Evolutionary conservation across 1,140 invertebrate genomes (phyloP), one percentile per base, ranked within the genome.

Genomic region (Monomorium pharaonis): DNA sequence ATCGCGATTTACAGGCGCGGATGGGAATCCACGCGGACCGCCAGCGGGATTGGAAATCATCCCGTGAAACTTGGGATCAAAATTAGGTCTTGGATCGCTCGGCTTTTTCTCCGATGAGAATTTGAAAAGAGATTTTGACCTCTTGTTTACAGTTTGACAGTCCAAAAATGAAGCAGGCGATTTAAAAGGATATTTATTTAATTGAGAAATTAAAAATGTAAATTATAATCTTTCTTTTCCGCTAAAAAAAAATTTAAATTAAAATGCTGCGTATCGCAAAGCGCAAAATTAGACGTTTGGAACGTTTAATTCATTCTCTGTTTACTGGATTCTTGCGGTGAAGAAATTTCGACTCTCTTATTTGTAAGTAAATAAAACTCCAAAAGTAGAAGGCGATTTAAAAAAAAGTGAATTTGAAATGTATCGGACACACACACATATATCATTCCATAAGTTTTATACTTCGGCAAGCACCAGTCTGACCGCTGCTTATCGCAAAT

Each of bases 1-100:
- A 83, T 83, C 78, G 37, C 16, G 12, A n/a, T n/a, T 44, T 30
- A 27, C 37, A 47, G 37, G 63, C 49, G 49, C 37, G 37, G 49
- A 62, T 21, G 24, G 44, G 27, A 67, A 12, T 44, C 33, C n/a
- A n/a, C n/a, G n/a, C n/a, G n/a, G n/a, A n/a, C n/a, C n/a, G n/a
- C n/a, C n/a, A n/a, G n/a, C n/a, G n/a, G n/a, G n/a, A n/a, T n/a
- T n/a, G n/a, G n/a, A n/a, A n/a, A n/a, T n/a, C n/a, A n/a, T n/a
- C n/a, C n/a, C n/a, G n/a, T n/a, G n/a, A 60, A 30, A 60, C 30
- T 18, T 7, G 7, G 3, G 4, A 14, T 9, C 0, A 1, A 58
- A 58, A 58, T 27, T 42, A 42, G 12, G 4, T 58, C 56, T 58
- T 16, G 56, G 12, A 7, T 21, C 7, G n/a, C 21, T 54, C 12